These are phyloP conservation scores for Triplophysa yarkandensis DNA, from an alignment of 2,797 vertebrate species.

Conservation along the genomic window DNA sequence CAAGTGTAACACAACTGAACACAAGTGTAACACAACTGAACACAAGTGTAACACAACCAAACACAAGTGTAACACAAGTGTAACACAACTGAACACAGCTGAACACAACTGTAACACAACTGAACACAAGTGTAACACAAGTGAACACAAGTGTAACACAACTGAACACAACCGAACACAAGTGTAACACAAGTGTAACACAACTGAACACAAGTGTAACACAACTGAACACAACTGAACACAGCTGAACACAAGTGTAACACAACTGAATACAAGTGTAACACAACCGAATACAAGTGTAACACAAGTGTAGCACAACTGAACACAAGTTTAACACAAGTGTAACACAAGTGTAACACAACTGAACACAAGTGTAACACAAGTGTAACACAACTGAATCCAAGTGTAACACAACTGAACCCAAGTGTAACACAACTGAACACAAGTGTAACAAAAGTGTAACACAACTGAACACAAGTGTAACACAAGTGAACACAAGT, in stretches of 20 bases:
- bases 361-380: background rate
- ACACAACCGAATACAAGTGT: background rate
- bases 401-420: background rate
- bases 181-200: background rate
- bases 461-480: constrained; percentile 84
- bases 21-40: constrained; percentile 57
- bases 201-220: too few species aligned
- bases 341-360: background rate
- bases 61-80: background rate
- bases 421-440: background rate
- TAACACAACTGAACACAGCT: constrained; percentile 84
- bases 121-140: background rate
- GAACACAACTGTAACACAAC: background rate
- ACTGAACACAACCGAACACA: background rate
- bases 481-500: background rate
- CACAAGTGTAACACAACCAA: background rate
- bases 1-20: constrained; percentile 75
- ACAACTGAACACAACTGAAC: background rate
- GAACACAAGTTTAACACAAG: constrained; percentile 77
- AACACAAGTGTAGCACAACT: constrained; percentile 60
- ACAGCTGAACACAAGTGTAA: background rate
- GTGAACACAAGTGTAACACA: background rate
- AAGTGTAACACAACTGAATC: constrained; percentile 65
- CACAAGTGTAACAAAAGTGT: background rate
- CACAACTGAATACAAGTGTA: background rate